Percentiles rank a stretch among this genome's conserved stretches.
These are phyloP conservation scores for Metacarcinus magister DNA, from an alignment of 2,888 invertebrate species.

Conservation along the genomic window DNA sequence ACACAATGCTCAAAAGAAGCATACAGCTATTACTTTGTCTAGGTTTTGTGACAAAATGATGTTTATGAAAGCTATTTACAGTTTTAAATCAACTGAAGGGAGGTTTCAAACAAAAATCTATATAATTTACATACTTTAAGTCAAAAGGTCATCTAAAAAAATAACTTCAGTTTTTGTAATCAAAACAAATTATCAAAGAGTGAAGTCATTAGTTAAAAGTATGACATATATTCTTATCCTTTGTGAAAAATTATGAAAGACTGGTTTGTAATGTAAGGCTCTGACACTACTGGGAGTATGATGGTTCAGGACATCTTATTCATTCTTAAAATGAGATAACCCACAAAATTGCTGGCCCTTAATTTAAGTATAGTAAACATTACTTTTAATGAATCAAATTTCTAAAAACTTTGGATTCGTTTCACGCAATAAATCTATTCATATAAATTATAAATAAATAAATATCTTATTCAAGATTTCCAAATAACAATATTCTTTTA, in stretches of 20 bases:
- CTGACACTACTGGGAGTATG: constrained; percentile 40
- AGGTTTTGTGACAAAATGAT: constrained; percentile 8
- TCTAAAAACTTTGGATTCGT: not conserved
- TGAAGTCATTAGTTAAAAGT: not conserved
- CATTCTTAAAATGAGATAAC: not conserved
- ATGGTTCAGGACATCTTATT: not conserved
- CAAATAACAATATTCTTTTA: not conserved
- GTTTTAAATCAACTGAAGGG: not conserved
- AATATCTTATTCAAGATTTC: not conserved
- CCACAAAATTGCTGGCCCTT: not conserved
- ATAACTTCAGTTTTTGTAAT: not conserved
- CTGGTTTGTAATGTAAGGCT: constrained; percentile 36
- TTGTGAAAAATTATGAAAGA: not conserved
- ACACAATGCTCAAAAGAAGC: not conserved
- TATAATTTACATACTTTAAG: not conserved
- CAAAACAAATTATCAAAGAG: not conserved
- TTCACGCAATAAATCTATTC: not conserved
- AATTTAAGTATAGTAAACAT: not conserved
- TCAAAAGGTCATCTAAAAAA: not conserved
- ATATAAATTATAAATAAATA: not conserved
- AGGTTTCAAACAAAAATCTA: not conserved
- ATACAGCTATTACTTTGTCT: not conserved
- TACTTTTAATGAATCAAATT: not conserved
- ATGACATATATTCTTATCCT: not conserved
- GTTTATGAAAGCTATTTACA: constrained; percentile 3